Base-by-base conservation (phyloP, 2,888 invertebrate genomes). In the Hypomecis atomaria region DNA sequence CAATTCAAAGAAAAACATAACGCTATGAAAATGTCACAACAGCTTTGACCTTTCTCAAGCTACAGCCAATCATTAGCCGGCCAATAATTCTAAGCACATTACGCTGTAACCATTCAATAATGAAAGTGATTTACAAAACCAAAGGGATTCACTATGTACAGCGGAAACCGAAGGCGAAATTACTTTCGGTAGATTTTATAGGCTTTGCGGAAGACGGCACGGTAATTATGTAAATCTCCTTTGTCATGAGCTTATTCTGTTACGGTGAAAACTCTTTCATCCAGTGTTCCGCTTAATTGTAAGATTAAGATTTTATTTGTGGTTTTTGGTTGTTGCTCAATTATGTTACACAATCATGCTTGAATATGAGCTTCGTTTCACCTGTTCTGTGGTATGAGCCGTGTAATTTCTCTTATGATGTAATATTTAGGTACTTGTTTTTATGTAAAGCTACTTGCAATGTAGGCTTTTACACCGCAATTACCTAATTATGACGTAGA, bases 141-240 rank as follows among this genome's bases (percentile, higher is more conserved):
- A 53, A 61, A 59, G 47, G 48, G 54, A 67, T 69, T 66, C 59
- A 58, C 62, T 50, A 65, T 50, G 59, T 65, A 62, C 61, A 23
- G 62, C 57, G 57, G 58, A 57, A 66, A 65, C 55, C 52, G 62
- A 62, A 67, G 48, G 62, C 50, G 52, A 69, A 69, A 67, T 71
- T 69, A 65, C 61, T 69, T 63, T 62, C 45, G 59, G 57, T 67
- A 64, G 65, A 73, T 75, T 74, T 67, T 69, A 62, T 64, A 67
- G 70, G 68, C 74, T 74, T 71, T 66, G 66, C 70, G 70, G 73
- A 75, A 79, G 66, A 72, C 74, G 65, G 65, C 65, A 62, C 64
- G 59, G 76, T 78, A 79, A 82, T 82, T 82, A 82, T 80, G 77
- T 56, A 78, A 79, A 82, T 82, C 74, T 72, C 67, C 68, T 81